Base-by-base conservation (phyloP, 2,888 invertebrate genomes). In the Drosophila anomelani region DNA sequence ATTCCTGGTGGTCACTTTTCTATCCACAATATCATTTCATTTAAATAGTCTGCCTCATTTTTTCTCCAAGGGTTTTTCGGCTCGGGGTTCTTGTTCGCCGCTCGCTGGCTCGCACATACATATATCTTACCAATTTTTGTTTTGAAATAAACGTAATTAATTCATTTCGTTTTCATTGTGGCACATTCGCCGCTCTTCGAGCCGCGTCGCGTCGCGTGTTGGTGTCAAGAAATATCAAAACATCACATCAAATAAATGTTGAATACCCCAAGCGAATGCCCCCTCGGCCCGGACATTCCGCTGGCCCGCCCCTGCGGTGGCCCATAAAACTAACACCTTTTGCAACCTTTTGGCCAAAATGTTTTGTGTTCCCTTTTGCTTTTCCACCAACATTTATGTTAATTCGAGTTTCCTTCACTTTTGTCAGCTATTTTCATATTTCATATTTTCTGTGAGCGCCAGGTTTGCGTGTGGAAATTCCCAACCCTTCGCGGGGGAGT, bases 211-310 rank as follows among this genome's bases (percentile, higher is more conserved):
- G 92, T 92, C 79, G 91, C 89, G 92, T 92, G 92, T 90, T 91
- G 91, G 91, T 92, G 92, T 92, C 92, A 92, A 91, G 85, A 91
- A 90, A 91, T 92, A 92, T 92, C 92, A 92, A 92, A 92, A 92
- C 91, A 92, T 91, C 91, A 92, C 91, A 92, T 92, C 92, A 92
- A 92, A 92, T 91, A 92, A 91, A 91, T 90, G 90, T 91, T 90
- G 87, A 90, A 88, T 87, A 82, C 69, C 77, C 86, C 71, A 76
- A 83, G 56, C 73, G 77, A 73, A 60, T 55, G 71, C 23, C 63
- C 64, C 36, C 54, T 36, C 43, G 15, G 58, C 69, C 34, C 12
- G 34, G 34, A 4, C 34, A 47, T 39, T 58, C 64, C 51, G 38
- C 54, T 44, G 29, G 41, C 8, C 63, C 58, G 34, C 57, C 58